Evolutionary conservation across 2,888 invertebrate species (phyloP).

Genomic region (Lingula anatina): DNA sequence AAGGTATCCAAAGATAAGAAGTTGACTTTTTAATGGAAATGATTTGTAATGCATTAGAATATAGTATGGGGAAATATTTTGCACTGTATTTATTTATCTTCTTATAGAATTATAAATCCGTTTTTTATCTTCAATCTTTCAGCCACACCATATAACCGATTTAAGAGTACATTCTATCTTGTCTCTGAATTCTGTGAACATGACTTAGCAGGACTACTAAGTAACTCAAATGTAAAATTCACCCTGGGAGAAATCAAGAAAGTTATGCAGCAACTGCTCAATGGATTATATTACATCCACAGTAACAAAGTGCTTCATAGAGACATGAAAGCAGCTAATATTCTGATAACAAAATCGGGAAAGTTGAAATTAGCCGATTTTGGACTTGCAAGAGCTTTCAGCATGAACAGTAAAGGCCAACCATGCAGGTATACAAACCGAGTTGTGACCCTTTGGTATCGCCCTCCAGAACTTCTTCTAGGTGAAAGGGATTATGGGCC

Average conservation of each 20-base stretch:
- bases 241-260: constrained; percentile 95
- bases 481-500: constrained; percentile 87
- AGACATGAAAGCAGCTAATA: too few relatives aligned
- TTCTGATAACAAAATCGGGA: too few relatives aligned
- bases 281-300: too few relatives aligned
- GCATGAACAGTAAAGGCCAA: too few relatives aligned
- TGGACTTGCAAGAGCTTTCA: constrained; percentile 90
- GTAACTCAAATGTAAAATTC: constrained; percentile 93
- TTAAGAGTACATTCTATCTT: constrained; percentile 83
- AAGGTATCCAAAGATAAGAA: too few relatives aligned
- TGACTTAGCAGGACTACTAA: too few relatives aligned
- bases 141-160: constrained; percentile 67
- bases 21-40: too few relatives aligned
- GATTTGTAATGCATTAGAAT: too few relatives aligned
- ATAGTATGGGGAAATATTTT: too few relatives aligned
- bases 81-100: too few relatives aligned
- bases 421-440: constrained; percentile 89
- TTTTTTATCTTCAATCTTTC: constrained; percentile 13
- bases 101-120: too few relatives aligned
- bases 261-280: constrained; percentile 57
- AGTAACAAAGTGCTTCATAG: too few relatives aligned
- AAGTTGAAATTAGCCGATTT: constrained; percentile 94
- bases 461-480: constrained; percentile 56
- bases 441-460: constrained; percentile 95
- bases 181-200: constrained; percentile 99